Conservation (phyloP, 64 coral and sea anemone species). For the Cladopsammia gracilis region DNA sequence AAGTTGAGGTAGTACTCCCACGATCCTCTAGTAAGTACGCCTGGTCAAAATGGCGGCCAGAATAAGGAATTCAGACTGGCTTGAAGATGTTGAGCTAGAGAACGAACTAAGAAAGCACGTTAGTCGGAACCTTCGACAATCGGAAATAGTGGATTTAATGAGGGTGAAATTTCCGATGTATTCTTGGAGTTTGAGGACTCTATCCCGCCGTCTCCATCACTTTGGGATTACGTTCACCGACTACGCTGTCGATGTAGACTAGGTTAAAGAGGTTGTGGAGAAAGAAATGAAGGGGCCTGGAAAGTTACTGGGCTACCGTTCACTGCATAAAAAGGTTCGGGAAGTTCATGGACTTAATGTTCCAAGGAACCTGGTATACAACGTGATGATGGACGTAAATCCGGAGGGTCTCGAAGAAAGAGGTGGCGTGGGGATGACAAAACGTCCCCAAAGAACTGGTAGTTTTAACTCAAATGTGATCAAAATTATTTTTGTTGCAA, state of each 20-base stretch:
- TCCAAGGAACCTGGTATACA: slow-evolving; percentile 46
- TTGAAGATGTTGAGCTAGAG: too few species aligned
- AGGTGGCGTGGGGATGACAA: slow-evolving; percentile 23
- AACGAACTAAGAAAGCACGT: too few species aligned
- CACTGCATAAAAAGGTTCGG: slow-evolving; percentile 46
- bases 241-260: slow-evolving; percentile 41
- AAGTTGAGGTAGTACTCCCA: too few species aligned
- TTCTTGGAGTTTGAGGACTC: slow-evolving; percentile 53
- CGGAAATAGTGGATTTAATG: too few species aligned
- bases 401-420: slow-evolving; percentile 38
- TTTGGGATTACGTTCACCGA: slow-evolving; percentile 56
- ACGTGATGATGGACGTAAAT: slow-evolving; percentile 40
- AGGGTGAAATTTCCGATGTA: slow-evolving; percentile 19
- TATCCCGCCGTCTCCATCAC: slow-evolving; percentile 35
- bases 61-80: too few species aligned
- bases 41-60: too few species aligned
- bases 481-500: too few species aligned
- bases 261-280: slow-evolving; percentile 26
- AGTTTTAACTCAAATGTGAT: too few species aligned
- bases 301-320: slow-evolving; percentile 32
- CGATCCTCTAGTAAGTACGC: too few species aligned
- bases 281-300: slow-evolving; percentile 60
- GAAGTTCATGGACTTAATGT: slow-evolving; percentile 62
- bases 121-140: too few species aligned
- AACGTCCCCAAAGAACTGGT: too few species aligned